Evolutionary conservation across 2,797 vertebrate genomes (phyloP), one percentile per base, ranked within the genome.

Genomic region (Taenioides sp.): DNA sequence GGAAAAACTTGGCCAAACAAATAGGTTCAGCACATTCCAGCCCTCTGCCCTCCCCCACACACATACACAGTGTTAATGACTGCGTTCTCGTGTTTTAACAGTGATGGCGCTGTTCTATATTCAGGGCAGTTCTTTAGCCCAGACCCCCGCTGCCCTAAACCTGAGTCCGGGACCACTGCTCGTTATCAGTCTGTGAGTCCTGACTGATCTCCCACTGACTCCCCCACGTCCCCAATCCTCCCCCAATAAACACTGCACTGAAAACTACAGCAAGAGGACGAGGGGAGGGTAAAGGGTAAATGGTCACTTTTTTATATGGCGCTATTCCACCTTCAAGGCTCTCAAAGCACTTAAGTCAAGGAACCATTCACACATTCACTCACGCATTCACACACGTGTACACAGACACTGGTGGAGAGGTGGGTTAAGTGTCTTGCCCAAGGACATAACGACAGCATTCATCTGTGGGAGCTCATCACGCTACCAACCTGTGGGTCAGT

Each of bases 161-260:
- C 68, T 74, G 58, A 62, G 66, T 80, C 61, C 61, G 74, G 81
- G 70, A 66, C n/a, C 65, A 55, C 47, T 9, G 62, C 61, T 87
- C 47, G 61, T 87, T 88, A 90, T 75, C 65, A 71, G 63, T 75
- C 72, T 12, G 25, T 89, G 85, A 84, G 80, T 76, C 47, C 70
- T 80, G 70, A 77, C 82, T 80, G 74, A 88, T 88, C 82, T 74
- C 73, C 67, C 70, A 72, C 68, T 25, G 73, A 54, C 52, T 69
- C 9, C 64, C 75, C 59, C 73, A 0, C 1, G n/a, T n/a, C 65
- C 59, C 62, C 64, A 69, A n/a, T 43, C 69, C 57, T 0, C 49
- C 71, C 71, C 73, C 75, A 87, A 86, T 87, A 88, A 82, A 91
- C 86, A 83, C 49, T 28, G 57, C 49, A 31, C 34, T 67, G 66